These are phyloP conservation scores for Callipepla squamata DNA, from an alignment of 2,113 vertebrate genomes.

Conservation along the genomic window DNA sequence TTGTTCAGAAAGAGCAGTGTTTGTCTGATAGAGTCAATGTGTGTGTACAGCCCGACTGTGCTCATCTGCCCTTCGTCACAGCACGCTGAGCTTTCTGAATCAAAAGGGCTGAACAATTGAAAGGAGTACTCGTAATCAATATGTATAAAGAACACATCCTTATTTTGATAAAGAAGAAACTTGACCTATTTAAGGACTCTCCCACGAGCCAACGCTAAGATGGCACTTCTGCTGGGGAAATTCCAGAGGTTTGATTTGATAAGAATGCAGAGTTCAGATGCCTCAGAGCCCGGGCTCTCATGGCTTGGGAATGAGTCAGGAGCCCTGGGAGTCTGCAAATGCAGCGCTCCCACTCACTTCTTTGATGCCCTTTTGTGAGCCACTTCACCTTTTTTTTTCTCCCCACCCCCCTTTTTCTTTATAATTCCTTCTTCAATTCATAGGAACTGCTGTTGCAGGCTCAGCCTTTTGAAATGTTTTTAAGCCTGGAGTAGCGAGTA, in stretches of 20 bases:
- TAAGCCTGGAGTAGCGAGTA: neutral
- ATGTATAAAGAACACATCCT: conserved; percentile 19
- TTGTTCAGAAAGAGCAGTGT: neutral
- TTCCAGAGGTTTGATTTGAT: conserved; percentile 68
- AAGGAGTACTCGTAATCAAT: neutral
- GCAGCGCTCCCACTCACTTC: conserved; percentile 54
- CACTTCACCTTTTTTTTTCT: conserved; percentile 36
- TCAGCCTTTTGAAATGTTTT: neutral
- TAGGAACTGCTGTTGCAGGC: neutral
- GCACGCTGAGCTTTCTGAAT: neutral
- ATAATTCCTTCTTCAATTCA: accelerated
- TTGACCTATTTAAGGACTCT: conserved; percentile 66
- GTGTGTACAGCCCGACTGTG: neutral
- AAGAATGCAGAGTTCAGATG: conserved; percentile 68
- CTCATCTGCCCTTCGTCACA: neutral
- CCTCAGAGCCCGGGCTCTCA: conserved; percentile 3
- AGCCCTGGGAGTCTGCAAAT: conserved; percentile 64
- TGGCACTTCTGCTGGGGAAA: conserved; percentile 65
- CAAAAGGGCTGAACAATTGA: neutral
- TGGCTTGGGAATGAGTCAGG: conserved; percentile 71
- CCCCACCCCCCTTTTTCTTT: neutral
- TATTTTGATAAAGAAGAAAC: conserved; percentile 56
- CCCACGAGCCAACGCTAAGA: conserved; percentile 55
- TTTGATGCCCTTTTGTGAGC: conserved; percentile 28
- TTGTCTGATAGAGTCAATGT: neutral